A percentile compares a stretch with the other conserved stretches of the same genome.
These are phyloP conservation scores for Pyrocoelia pectoralis DNA, from an alignment of 2,888 invertebrate genomes.

Conservation along the genomic window DNA sequence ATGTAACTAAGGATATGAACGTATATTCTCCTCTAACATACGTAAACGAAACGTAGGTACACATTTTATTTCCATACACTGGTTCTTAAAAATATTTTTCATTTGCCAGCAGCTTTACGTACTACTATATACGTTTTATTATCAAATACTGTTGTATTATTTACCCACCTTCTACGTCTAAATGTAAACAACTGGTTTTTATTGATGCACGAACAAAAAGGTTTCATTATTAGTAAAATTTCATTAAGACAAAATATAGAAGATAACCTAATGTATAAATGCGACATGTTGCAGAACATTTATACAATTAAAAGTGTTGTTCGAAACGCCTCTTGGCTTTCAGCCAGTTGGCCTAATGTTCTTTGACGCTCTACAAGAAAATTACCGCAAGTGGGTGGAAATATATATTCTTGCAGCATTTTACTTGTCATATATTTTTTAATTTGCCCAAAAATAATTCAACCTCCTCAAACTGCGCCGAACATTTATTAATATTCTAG, in stretches of 20 bases:
- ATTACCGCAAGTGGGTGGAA: slow-evolving; percentile 40
- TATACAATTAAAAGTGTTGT: slow-evolving; percentile 33
- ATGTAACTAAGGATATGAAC: background rate
- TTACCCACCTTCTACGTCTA: background rate
- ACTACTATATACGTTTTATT: background rate
- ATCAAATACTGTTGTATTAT: background rate
- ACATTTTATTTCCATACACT: background rate
- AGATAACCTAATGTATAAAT: slow-evolving; percentile 6
- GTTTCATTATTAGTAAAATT: slow-evolving; percentile 1
- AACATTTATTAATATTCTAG: slow-evolving; percentile 29
- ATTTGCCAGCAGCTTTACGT: background rate
- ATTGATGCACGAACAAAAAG: background rate
- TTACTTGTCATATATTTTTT: slow-evolving; percentile 34
- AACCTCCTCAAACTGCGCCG: slow-evolving; percentile 19
- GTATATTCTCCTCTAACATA: background rate
- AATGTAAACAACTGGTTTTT: background rate
- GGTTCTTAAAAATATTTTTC: background rate
- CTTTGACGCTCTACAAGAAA: slow-evolving; percentile 39
- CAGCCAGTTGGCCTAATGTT: slow-evolving; percentile 41
- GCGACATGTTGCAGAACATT: slow-evolving; percentile 27
- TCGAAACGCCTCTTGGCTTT: slow-evolving; percentile 37
- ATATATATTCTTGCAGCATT: slow-evolving; percentile 39
- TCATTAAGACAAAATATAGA: background rate
- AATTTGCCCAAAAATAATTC: slow-evolving; percentile 32
- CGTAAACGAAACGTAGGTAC: background rate